Conservation (phyloP, 2,888 invertebrate genomes). For the Ectropis crepuscularia region DNA sequence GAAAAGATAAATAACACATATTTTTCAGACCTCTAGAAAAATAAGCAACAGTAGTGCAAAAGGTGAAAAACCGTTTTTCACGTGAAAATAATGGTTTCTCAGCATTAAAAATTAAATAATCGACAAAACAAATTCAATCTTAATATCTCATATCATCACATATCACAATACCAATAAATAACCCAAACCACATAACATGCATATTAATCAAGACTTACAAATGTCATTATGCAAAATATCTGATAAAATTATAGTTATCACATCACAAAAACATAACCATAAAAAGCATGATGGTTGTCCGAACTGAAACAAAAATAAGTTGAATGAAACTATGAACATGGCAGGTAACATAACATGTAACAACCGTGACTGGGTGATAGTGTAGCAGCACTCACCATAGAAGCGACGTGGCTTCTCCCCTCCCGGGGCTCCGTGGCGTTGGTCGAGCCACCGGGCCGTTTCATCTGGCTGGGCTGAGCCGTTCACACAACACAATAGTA, state of each 20-base stretch:
- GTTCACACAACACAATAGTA: conserved; percentile 83
- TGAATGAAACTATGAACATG: conserved; percentile 46
- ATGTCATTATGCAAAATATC: conserved; percentile 42
- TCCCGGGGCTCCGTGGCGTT: conserved; percentile 65
- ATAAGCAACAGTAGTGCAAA: too few relatives aligned
- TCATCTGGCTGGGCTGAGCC: conserved; percentile 83
- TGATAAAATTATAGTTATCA: conserved; percentile 45
- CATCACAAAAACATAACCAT: conserved; percentile 50
- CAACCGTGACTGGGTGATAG: conserved; percentile 34
- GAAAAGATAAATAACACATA: too few relatives aligned
- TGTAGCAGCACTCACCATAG: conserved; percentile 74
- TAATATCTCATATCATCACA: too few relatives aligned
- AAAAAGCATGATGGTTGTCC: conserved; percentile 61
- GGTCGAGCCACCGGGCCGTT: conserved; percentile 79
- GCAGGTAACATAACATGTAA: conserved; percentile 37
- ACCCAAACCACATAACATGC: conserved; percentile 17
- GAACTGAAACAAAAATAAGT: conserved; percentile 72
- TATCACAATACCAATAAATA: too few relatives aligned
- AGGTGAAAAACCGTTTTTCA: too few relatives aligned
- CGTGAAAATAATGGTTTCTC: too few relatives aligned
- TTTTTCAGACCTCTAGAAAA: too few relatives aligned
- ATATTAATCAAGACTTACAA: conserved; percentile 39
- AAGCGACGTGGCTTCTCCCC: conserved; percentile 78
- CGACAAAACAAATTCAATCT: too few relatives aligned
- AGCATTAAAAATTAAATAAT: too few relatives aligned